Evolutionary conservation across 2,888 invertebrate species (phyloP), one percentile per base, ranked within the genome.

Genomic region (Eudasyphora cyanicolor): DNA sequence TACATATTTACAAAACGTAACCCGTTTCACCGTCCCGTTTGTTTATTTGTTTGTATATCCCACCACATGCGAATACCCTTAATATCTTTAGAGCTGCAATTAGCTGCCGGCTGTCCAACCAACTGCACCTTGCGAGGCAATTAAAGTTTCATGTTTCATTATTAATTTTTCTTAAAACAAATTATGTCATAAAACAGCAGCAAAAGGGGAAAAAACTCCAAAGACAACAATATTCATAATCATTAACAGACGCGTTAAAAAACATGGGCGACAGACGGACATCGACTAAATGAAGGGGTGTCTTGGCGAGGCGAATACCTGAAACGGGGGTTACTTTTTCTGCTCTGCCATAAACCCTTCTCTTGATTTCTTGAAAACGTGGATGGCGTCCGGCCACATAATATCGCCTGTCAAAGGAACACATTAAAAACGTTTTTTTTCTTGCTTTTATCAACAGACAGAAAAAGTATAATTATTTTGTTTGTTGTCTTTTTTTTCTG

Each of bases 141-240:
- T 84, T 84, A 84, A 73, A 73, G 84, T 81, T 81, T 84, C 81
- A 79, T 67, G 76, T 84, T 81, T 81, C 73, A 35, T 62, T 79
- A 42, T 57, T 77, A 17, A 69, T 67, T 32, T 19, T 67, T 62
- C 24, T 38, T n/a, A n/a, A n/a, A 42, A 67, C 42, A 38, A 67
- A 67, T 67, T 67, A 38, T 67, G 67, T 21, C 67, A 67, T 67
- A 67, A 67, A 67, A 67, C 21, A 27, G 4, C n/a, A 62, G 45
- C 14, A 45, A n/a, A n/a, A 42, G 67, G 38, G 38, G 67, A 42
- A n/a, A n/a, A 45, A 45, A 57, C 27, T n/a, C 45, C 57, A 42
- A 67, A 38, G 67, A 42, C 45, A n/a, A 45, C 14, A 67, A 67
- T 67, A 42, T 67, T 38, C 38, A 67, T 42, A 67, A 19, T 67